Conservation (phyloP, 35 echinoderm and acorn worm genomes). For the Patiria miniata region DNA sequence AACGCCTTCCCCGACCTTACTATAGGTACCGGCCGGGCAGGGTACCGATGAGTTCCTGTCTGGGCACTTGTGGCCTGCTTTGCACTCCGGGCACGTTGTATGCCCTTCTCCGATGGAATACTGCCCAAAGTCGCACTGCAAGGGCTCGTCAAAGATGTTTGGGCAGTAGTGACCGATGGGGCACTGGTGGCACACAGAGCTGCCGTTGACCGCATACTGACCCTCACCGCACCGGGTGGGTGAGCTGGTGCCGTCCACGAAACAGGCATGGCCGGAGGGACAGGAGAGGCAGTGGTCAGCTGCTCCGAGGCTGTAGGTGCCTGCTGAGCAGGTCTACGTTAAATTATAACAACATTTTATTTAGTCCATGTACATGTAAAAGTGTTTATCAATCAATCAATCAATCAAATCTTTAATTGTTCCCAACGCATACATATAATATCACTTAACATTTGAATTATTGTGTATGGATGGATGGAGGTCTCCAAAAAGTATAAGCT, state of each 20-base stretch:
- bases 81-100: constrained; percentile 70
- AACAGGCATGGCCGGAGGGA: constrained; percentile 81
- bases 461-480: too few relatives aligned
- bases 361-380: background rate
- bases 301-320: constrained; percentile 79
- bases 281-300: constrained; percentile 82
- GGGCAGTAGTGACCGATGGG: constrained; percentile 85
- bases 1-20: constrained; percentile 68
- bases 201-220: constrained; percentile 88
- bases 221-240: constrained; percentile 69
- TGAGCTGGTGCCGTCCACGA: constrained; percentile 41
- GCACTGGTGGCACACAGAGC: constrained; percentile 63
- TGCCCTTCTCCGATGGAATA: constrained; percentile 82
- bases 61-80: constrained; percentile 71
- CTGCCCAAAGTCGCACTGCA: constrained; percentile 78
- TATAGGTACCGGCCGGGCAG: constrained; percentile 72
- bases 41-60: constrained; percentile 64
- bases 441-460: too few relatives aligned
- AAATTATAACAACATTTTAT: constrained; percentile 34
- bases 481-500: background rate
- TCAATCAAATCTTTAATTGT: background rate
- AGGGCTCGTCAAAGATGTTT: constrained; percentile 75
- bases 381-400: background rate
- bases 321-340: constrained; percentile 58
- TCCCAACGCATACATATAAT: too few relatives aligned